Percentiles rank a stretch among this genome's conserved stretches.
These are phyloP conservation scores for Drosophila asahinai DNA, from an alignment of 1,140 invertebrate genomes.

Conservation along the genomic window DNA sequence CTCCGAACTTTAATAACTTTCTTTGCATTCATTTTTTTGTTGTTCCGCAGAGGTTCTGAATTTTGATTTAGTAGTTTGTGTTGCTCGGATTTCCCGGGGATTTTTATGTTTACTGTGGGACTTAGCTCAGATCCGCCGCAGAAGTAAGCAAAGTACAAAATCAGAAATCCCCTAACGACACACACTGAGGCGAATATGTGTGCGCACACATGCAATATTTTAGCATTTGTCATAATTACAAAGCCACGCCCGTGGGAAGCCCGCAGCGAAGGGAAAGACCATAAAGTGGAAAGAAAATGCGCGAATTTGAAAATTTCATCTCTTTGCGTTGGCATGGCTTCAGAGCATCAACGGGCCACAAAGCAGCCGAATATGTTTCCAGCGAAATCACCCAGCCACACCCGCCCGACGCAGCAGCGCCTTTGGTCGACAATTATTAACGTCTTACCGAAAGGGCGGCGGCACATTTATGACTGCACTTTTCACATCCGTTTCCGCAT, in stretches of 20 bases:
- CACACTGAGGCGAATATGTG: slow-evolving; percentile 32
- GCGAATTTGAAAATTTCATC: slow-evolving; percentile 78
- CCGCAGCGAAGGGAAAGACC: slow-evolving; percentile 42
- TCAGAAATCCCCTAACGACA: slow-evolving; percentile 63
- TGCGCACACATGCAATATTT: slow-evolving; percentile 61
- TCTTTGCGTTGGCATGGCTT: slow-evolving; percentile 37
- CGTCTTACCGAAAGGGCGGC: slow-evolving; percentile 75
- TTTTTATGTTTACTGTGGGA: slow-evolving; percentile 71
- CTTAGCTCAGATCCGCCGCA: slow-evolving; percentile 40
- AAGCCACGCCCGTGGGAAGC: slow-evolving; percentile 56
- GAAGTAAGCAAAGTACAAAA: slow-evolving; percentile 40
- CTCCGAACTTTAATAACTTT: background rate
- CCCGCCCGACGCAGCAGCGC: background rate
- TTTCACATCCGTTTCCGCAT: slow-evolving; percentile 82
- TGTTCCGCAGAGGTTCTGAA: slow-evolving; percentile 1
- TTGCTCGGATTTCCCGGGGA: slow-evolving; percentile 38
- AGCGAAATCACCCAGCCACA: slow-evolving; percentile 3
- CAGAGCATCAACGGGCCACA: slow-evolving; percentile 10
- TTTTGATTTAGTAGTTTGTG: slow-evolving; percentile 60
- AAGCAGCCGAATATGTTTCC: slow-evolving; percentile 28
- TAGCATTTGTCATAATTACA: slow-evolving; percentile 83
- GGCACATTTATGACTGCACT: slow-evolving; percentile 83
- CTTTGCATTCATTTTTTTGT: slow-evolving; percentile 8
- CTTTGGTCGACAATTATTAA: slow-evolving; percentile 75
- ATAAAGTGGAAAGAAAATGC: slow-evolving; percentile 76